phyloP scores from a whole-genome alignment of 1,140 invertebrate species.

The Cotesia chilonis region DNA sequence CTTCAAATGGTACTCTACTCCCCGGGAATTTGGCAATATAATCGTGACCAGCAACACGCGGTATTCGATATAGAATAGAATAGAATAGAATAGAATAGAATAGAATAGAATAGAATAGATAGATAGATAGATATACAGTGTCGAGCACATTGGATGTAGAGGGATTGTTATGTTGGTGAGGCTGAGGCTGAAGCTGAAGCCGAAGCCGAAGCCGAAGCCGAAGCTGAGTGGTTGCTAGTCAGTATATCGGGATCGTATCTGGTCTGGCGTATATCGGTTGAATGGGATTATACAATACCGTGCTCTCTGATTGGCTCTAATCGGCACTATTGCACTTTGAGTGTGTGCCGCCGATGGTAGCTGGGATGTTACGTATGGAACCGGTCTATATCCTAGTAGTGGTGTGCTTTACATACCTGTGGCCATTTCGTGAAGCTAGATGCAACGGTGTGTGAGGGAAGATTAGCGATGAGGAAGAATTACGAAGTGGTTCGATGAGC shows the following conservation, averaged over 20 bases:
- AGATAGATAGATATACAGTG: neutral
- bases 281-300: constrained; percentile 55
- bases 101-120: neutral
- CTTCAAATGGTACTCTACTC: neutral
- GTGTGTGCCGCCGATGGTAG: neutral
- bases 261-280: constrained; percentile 44
- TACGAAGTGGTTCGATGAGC: constrained; percentile 75
- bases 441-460: constrained; percentile 91
- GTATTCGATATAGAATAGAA: constrained; percentile 6
- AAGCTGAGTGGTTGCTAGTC: constrained; percentile 25
- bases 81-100: neutral
- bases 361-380: neutral
- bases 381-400: constrained; percentile 1
- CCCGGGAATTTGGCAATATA: neutral
- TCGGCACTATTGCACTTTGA: constrained; percentile 42
- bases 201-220: no score
- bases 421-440: constrained; percentile 92
- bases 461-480: constrained; percentile 69
- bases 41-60: constrained; percentile 42
- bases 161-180: constrained; percentile 22
- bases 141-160: neutral
- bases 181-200: no score
- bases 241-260: constrained; percentile 38
- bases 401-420: constrained; percentile 72
- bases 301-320: constrained; percentile 55